Base-by-base conservation (phyloP, 2,888 invertebrate species). In the Apoda limacodes region DNA sequence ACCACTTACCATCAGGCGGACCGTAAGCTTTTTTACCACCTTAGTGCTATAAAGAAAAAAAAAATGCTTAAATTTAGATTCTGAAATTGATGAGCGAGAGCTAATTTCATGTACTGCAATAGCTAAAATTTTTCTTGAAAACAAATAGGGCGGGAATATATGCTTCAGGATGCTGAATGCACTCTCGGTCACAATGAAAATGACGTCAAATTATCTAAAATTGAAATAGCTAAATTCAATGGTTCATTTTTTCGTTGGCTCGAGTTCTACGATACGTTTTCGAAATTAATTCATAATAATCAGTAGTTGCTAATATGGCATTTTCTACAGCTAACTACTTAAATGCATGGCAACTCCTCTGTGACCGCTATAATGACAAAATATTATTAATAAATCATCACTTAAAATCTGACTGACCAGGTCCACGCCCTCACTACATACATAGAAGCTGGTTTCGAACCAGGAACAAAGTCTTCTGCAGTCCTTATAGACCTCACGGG, bases 241-340 rank as follows among this genome's bases (percentile, higher is more conserved):
- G 34, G 39, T 3, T 6, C 30, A 3, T 32, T 32, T 25, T 41
- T 38, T 20, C 32, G 28, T 5, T 42, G 42, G 42, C 21, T 42
- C 2, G 37, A 37, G 9, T 39, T 42, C 25, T 34, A 35, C 1
- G 42, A 42, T 14, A 42, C 37, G 1, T 39, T 31, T 24, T n/a
- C 13, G 9, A 32, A 6, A 22, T 22, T 39, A 20, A 38, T 36
- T 9, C 32, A 36, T 20, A 35, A 34, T 7, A 38, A 38, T 20
- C 9, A 26, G 13, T 39, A 10, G 36, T 43, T 22, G 32, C 37
- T 2, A 39, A 38, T 28, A 9, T 44, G 7, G 37, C 39, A 15
- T 26, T 45, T 1, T 39, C 37, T 3, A 27, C 25, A 0, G 21
- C 28, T 5, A 44, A 44, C 27, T 40, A 40, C 21, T 9, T n/a